Evolutionary conservation across 2,888 invertebrate genomes (phyloP), one percentile per base, ranked within the genome.

Genomic region (Caenorhabditis panamensis): DNA sequence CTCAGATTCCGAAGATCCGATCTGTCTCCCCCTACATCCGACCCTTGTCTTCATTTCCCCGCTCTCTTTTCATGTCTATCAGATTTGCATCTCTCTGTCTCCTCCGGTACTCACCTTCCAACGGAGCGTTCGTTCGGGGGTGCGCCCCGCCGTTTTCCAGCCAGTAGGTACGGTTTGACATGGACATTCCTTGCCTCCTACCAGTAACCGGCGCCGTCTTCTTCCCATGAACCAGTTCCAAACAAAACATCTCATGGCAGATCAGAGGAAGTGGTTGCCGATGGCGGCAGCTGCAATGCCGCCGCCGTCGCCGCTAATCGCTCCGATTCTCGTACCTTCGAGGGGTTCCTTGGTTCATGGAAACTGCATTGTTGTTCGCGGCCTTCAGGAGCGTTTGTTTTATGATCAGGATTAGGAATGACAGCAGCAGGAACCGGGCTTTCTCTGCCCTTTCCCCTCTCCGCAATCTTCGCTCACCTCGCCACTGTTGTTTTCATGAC

Each of bases 201-300:
- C 71, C 71, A 71, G 71, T 71, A 71, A 71, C 71, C 54, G 62
- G 28, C 22, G 69, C 56, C 49, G 66, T 59, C 73, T 59, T 26
- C 51, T 54, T 56, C 37, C 73, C 73, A 59, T 28, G 63, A 73
- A 73, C 73, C 73, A 73, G 73, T 73, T 73, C 66, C 51, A 73
- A 73, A 73, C 73, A 64, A 73, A 73, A 72, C 63, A 72, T 64
- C 63, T 64, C 72, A 64, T 59, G 73, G 66, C 73, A 73, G 64
- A 59, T 56, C 63, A 58, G 59, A 68, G 68, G 66, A 64, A 59
- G 66, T 73, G 71, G 71, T 63, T 47, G 71, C 59, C 44, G 62
- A 68, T 49, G 59, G 61, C 51, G 53, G 62, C 67, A 67, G 36
- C 31, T 18, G 11, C 22, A 20, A 36, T 22, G 59, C 24, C 36